Conservation (phyloP, 2,113 vertebrate species). For the Rhinolophus ferrumequinum region DNA sequence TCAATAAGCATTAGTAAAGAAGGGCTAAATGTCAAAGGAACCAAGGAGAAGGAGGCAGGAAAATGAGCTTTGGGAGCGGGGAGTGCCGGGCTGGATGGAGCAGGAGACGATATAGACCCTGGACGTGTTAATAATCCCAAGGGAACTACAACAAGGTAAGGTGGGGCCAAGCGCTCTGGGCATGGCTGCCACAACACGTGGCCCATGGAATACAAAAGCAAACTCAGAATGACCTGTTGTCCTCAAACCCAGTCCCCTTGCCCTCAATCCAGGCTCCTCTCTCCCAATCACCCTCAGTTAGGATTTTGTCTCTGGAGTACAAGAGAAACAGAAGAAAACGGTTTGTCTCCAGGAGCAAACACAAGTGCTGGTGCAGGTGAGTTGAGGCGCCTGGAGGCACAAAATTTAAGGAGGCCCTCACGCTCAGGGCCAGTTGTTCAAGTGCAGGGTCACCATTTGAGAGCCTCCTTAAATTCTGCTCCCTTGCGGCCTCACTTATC, state of each 20-base stretch:
- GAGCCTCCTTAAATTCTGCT: neutral
- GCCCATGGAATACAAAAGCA: neutral
- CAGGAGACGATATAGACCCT: neutral
- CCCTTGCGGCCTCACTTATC: neutral
- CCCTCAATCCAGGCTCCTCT: neutral
- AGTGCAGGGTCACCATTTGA: neutral
- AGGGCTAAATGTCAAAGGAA: slow-evolving; percentile 19
- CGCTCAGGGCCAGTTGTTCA: rapidly evolving
- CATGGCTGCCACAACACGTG: neutral
- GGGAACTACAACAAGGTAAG: neutral
- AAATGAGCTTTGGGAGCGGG: neutral
- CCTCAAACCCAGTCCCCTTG: neutral
- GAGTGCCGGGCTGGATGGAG: neutral
- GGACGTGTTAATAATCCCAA: neutral
- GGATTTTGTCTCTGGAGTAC: neutral
- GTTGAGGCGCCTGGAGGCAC: neutral
- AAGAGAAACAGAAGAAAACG: neutral
- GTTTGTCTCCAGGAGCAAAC: neutral
- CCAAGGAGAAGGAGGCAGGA: neutral
- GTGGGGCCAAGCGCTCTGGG: neutral
- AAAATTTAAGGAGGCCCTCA: neutral
- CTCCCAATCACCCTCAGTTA: neutral
- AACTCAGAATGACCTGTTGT: neutral
- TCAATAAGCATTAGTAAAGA: neutral
- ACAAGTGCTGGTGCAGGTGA: neutral